Percentiles rank a stretch among this genome's conserved stretches.
phyloP scores from a whole-genome alignment of 2,888 invertebrate species.

The Acheta domesticus region DNA sequence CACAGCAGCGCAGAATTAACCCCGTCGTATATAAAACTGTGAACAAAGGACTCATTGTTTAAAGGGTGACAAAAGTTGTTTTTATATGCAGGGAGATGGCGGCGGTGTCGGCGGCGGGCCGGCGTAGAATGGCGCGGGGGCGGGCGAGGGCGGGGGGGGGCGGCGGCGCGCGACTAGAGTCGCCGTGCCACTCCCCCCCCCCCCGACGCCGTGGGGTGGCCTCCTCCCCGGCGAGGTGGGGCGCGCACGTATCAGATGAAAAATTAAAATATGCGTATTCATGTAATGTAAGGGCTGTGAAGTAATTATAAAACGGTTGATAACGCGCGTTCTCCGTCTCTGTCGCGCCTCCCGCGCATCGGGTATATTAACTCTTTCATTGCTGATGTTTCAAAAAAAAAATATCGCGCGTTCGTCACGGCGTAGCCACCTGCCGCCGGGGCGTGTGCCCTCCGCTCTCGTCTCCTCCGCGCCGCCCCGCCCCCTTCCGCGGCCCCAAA shows the following conservation, averaged over 20 bases:
- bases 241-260: neutral
- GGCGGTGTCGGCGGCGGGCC: neutral
- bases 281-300: constrained; percentile 18
- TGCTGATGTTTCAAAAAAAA: neutral
- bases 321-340: neutral
- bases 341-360: neutral
- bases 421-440: no score
- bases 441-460: no score
- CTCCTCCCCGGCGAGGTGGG: neutral
- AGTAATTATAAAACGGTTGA: constrained; percentile 9
- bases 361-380: neutral
- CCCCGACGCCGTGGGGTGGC: neutral
- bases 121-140: neutral
- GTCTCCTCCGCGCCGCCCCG: no score
- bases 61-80: constrained; percentile 18
- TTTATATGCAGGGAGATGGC: constrained; percentile 1
- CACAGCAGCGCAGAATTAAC: constrained; percentile 12
- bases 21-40: constrained; percentile 18
- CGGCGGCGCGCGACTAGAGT: neutral
- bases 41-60: constrained; percentile 18
- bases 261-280: constrained; percentile 18
- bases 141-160: neutral
- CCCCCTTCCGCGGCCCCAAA: no score
- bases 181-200: neutral
- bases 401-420: neutral